phyloP scores from a whole-genome alignment of 1,140 invertebrate genomes.

The Eubasilissa regina region DNA sequence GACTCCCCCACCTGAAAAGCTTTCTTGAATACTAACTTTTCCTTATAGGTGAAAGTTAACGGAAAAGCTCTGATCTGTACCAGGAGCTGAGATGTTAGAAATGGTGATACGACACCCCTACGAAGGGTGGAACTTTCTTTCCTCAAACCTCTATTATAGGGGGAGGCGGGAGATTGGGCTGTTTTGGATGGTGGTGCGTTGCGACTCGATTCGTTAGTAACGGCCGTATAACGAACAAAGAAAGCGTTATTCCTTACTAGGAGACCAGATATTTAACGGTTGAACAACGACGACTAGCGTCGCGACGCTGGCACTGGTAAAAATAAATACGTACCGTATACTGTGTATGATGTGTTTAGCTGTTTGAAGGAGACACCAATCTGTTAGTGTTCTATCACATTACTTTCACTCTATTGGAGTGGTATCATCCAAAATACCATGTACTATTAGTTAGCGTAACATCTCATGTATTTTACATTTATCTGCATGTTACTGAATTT shows the following conservation, averaged over 20 bases:
- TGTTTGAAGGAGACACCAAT: too few relatives aligned
- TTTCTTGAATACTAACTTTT: slow-evolving; percentile 52
- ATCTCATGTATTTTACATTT: too few relatives aligned
- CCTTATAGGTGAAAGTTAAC: slow-evolving; percentile 56
- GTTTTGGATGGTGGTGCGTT: slow-evolving; percentile 24
- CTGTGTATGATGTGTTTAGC: too few relatives aligned
- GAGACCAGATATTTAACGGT: slow-evolving; percentile 39
- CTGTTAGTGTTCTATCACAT: too few relatives aligned
- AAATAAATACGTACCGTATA: too few relatives aligned
- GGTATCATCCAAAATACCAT: too few relatives aligned
- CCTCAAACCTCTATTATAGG: not conserved
- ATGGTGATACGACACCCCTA: not conserved
- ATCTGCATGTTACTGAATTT: too few relatives aligned
- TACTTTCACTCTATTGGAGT: too few relatives aligned
- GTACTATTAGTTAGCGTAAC: too few relatives aligned
- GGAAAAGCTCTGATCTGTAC: slow-evolving; percentile 54
- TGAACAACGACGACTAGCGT: slow-evolving; percentile 33
- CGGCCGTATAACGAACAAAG: slow-evolving; percentile 58
- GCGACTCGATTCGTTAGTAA: slow-evolving; percentile 37
- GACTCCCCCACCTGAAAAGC: slow-evolving; percentile 4
- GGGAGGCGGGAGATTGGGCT: slow-evolving; percentile 3
- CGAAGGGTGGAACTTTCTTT: slow-evolving; percentile 12
- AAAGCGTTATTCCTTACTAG: slow-evolving; percentile 58
- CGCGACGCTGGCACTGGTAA: slow-evolving; percentile 34
- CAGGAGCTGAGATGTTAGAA: slow-evolving; percentile 37